Percentiles rank a stretch among this genome's conserved stretches.
Evolutionary conservation across 2,113 vertebrate species (phyloP).

Genomic region (Trochalopteron elliotii): DNA sequence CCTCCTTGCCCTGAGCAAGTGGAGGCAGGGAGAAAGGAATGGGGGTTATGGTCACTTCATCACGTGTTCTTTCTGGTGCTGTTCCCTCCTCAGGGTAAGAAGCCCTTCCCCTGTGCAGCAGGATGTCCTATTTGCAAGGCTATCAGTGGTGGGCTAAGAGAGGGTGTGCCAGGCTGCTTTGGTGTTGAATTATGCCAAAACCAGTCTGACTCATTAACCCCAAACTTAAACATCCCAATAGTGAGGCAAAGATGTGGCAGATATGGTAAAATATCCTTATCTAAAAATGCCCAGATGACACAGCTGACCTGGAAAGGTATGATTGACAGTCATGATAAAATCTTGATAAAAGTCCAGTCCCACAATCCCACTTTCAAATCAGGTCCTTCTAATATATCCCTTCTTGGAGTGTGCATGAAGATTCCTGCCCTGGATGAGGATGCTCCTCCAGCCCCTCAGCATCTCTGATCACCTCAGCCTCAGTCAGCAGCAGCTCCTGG

Average conservation of each 20-base stretch:
- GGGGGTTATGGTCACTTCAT: neutral
- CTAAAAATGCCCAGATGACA: neutral
- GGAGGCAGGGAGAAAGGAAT: neutral
- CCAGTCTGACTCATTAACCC: neutral
- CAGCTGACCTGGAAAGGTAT: neutral
- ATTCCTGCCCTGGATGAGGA: neutral
- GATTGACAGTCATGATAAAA: neutral
- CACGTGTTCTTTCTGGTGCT: neutral
- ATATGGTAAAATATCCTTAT: neutral
- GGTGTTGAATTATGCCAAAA: neutral
- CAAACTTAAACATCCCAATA: neutral
- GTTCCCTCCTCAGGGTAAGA: neutral
- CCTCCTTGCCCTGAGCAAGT: neutral
- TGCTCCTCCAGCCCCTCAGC: neutral
- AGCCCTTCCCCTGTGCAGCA: neutral
- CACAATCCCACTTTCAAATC: neutral
- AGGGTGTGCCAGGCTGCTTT: neutral
- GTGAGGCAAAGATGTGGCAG: neutral
- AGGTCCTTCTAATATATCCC: neutral
- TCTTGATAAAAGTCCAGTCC: neutral
- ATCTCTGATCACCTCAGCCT: neutral
- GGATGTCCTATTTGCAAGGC: neutral
- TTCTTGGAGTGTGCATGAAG: neutral
- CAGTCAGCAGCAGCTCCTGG: neutral
- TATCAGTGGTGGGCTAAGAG: neutral